Conservation (phyloP, 2,113 vertebrate genomes). For the Anhinga rufa region DNA sequence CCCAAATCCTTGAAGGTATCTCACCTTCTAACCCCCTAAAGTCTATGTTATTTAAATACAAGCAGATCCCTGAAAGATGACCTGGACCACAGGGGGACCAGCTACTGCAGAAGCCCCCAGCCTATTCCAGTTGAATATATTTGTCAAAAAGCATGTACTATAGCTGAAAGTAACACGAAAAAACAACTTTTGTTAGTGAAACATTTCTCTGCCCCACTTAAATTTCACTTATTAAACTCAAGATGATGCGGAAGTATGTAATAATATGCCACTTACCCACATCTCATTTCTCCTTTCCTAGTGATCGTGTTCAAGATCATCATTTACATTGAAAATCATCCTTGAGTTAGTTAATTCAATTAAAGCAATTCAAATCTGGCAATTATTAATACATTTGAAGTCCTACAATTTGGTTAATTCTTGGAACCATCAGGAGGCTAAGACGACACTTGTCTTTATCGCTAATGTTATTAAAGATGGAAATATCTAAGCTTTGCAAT, state of each 20-base stretch:
- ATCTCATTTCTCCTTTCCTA: background rate
- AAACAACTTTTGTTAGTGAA: background rate
- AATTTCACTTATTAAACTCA: background rate
- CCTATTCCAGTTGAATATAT: background rate
- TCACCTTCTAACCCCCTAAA: background rate
- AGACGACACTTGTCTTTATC: constrained; percentile 23
- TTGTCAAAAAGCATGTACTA: background rate
- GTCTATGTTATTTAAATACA: background rate
- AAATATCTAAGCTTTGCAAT: background rate
- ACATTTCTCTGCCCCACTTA: background rate
- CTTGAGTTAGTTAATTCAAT: constrained; percentile 46
- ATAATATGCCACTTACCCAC: background rate
- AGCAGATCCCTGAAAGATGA: background rate
- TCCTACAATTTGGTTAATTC: constrained; percentile 23
- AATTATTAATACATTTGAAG: constrained; percentile 46
- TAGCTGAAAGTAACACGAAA: background rate
- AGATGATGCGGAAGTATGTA: background rate
- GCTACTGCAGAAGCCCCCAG: background rate
- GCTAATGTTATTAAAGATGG: background rate
- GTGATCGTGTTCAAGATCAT: constrained; percentile 18
- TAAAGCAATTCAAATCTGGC: constrained; percentile 43
- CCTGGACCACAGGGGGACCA: background rate
- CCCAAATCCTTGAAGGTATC: background rate
- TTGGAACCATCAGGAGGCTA: constrained; percentile 29
- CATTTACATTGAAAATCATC: constrained; percentile 26